Conservation (phyloP, 2,797 vertebrate species). For the Hapalemur alaotrensis region DNA sequence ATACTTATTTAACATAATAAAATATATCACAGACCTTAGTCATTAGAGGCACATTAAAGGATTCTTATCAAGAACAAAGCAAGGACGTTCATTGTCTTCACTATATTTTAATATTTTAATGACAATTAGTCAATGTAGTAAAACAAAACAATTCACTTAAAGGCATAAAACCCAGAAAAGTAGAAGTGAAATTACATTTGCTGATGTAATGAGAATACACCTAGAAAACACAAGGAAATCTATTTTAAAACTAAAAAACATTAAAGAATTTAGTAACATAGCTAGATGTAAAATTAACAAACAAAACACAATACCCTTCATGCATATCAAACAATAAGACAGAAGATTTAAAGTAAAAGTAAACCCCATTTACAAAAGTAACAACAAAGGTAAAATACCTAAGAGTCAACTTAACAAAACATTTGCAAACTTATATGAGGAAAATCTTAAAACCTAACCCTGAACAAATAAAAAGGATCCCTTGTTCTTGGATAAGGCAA, state of each 20-base stretch:
- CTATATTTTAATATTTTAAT: background rate
- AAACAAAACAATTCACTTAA: background rate
- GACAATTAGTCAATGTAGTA: background rate
- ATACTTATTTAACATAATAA: background rate
- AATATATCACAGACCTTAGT: background rate
- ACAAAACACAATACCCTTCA: background rate
- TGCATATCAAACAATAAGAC: background rate
- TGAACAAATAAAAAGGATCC: background rate
- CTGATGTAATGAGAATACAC: background rate
- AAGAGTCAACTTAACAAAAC: background rate
- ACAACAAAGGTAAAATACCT: background rate
- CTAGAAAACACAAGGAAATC: background rate
- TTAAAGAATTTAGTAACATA: background rate
- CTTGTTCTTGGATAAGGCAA: background rate
- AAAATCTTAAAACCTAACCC: background rate
- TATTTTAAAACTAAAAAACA: background rate
- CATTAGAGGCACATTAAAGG: too few species aligned
- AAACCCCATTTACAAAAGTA: background rate
- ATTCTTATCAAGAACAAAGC: background rate
- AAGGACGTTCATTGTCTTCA: background rate
- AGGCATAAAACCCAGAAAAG: background rate
- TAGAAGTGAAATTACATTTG: background rate
- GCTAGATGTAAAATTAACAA: background rate
- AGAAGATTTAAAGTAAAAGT: background rate
- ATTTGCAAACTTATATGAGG: background rate